Evolutionary conservation across 1,140 invertebrate genomes (phyloP).

Genomic region (Parasteatoda tepidariorum): DNA sequence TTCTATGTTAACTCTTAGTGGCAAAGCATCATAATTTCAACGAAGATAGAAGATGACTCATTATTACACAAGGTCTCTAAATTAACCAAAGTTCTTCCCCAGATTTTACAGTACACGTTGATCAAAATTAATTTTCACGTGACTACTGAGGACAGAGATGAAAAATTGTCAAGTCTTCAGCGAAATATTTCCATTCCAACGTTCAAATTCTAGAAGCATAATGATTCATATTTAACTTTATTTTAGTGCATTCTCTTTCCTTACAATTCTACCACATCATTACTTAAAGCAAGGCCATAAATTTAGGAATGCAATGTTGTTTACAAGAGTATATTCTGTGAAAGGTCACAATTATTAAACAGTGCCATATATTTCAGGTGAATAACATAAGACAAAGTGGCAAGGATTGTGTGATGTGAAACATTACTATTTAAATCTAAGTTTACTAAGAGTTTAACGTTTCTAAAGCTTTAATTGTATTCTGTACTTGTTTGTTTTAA

Average conservation of each 20-base stretch:
- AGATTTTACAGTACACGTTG: too few relatives aligned
- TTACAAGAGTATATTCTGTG: background rate
- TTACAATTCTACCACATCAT: conserved; percentile 16
- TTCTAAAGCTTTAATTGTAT: too few relatives aligned
- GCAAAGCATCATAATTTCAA: too few relatives aligned
- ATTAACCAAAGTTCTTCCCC: background rate
- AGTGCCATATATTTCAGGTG: background rate
- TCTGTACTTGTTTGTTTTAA: too few relatives aligned
- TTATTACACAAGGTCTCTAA: background rate
- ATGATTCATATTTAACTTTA: conserved; percentile 29
- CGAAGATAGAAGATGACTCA: background rate
- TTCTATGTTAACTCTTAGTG: too few relatives aligned
- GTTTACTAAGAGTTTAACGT: too few relatives aligned
- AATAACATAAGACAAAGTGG: background rate
- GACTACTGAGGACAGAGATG: background rate
- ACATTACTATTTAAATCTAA: too few relatives aligned
- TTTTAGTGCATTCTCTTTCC: conserved; percentile 16
- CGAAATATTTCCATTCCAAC: conserved; percentile 28
- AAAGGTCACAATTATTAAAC: background rate
- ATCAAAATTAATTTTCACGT: background rate
- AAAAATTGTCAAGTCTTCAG: background rate
- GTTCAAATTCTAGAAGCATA: background rate
- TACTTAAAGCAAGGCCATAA: conserved; percentile 25
- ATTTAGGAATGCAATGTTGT: background rate
- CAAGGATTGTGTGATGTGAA: background rate